Base-by-base conservation (phyloP, 1,140 invertebrate genomes). In the Zaprionus capensis region DNA sequence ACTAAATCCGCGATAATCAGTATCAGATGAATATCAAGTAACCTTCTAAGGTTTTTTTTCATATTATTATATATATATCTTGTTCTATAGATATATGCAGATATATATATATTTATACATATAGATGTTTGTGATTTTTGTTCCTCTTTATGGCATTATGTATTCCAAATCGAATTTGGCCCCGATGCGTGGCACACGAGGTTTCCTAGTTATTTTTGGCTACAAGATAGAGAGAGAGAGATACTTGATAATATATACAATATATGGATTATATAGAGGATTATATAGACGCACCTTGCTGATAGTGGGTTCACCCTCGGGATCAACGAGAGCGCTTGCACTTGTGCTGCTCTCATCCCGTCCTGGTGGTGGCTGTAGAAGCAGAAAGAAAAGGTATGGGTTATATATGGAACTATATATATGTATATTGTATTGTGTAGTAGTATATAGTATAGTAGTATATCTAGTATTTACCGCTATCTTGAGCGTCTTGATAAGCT, bases 91-190 rank as follows among this genome's bases (percentile, higher is more conserved):
- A 24, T 51, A 62, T 11, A 1, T 2, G 34, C 14, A 24, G 53
- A 20, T 67, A 58, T 49, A 46, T 67, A 58, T 49, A 34, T 67
- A 15, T 49, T 12, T 56, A 64, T 56, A 64, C 20, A 15, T 61
- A 4, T 61, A 38, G 36, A 38, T 41, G 7, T 38, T 12, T 44
- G 36, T 34, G 9, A 34, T 22, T 28, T 57, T 44, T 14, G 34
- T 53, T 22, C 14, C 15, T 12, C n/a, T 12, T 76, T 58, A 87
- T 14, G 82, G 74, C 22, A 90, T 65, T 12, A 80, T 78, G 6
- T 91, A 88, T 2, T 81, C 84, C 24, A 82, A 68, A 71, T 92
- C 91, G 44, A 92, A 92, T 65, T 85, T 91, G 56, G 91, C 91
- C 0, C 86, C 83, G 57, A 92, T 92, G 4, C 91, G 87, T 0